Evolutionary conservation across 2,113 vertebrate species (phyloP).

Genomic region (Ceyx cyanopectus): DNA sequence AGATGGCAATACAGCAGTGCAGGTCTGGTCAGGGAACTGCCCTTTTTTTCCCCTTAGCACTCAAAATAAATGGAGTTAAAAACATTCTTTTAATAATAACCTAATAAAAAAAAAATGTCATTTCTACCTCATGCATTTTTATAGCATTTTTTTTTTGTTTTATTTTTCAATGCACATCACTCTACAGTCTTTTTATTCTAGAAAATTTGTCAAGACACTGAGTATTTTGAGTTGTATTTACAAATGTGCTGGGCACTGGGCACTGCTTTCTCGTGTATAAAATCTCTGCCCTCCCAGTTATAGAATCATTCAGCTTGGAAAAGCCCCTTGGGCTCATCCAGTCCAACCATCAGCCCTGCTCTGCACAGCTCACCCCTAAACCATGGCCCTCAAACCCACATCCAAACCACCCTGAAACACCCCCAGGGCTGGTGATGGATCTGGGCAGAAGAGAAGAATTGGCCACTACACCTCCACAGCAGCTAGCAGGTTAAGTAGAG

Average conservation of each 20-base stretch:
- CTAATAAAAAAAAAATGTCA: background rate
- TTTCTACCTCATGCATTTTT: background rate
- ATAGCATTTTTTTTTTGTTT: background rate
- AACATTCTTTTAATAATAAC: background rate
- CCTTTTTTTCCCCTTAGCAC: background rate
- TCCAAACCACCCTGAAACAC: too few species aligned
- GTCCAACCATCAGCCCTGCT: too few species aligned
- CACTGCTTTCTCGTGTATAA: background rate
- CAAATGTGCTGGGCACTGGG: background rate
- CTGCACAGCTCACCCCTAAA: too few species aligned
- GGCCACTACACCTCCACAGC: background rate
- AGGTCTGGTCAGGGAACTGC: background rate
- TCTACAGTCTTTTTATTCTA: background rate
- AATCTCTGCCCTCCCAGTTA: background rate
- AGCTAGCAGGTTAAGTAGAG: background rate
- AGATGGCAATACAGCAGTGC: conserved; percentile 40
- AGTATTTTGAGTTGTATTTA: background rate
- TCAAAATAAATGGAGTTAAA: background rate
- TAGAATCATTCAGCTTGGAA: too few species aligned
- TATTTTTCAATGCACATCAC: background rate
- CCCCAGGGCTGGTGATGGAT: background rate
- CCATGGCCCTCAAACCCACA: too few species aligned
- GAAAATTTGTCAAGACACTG: background rate
- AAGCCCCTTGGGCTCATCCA: too few species aligned
- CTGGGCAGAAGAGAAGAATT: background rate